Base-by-base conservation (phyloP, 2,888 invertebrate species). In the Microdon myrmicae region DNA sequence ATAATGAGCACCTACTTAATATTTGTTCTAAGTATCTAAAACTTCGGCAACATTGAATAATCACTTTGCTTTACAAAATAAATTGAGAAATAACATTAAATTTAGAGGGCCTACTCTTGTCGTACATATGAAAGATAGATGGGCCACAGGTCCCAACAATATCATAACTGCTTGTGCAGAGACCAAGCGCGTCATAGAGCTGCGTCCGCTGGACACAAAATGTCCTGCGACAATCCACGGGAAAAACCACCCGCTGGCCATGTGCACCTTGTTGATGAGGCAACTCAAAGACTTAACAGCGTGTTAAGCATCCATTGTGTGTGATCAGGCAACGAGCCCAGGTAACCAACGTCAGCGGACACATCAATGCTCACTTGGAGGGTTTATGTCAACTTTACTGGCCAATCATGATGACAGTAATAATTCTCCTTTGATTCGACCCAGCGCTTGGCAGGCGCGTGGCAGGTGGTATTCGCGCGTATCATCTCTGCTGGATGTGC, bases 341-440 rank as follows among this genome's bases (percentile, higher is more conserved):
- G 41, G 61, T n/a, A n/a, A 64, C 56, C 45, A 56, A 64, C 61
- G 49, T 56, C 51, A 16, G 6, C 39, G 51, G 61, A 51, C 61
- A 64, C 64, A 56, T 64, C 51, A 45, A 45, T 41, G 35, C 51
- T 20, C 51, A 44, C 28, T 47, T 39, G 13, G 20, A 43, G 41
- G 31, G 47, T 53, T 64, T 56, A 64, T 64, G 64, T 64, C 64
- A 64, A 43, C 64, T 64, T 56, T 51, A 51, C 39, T 35, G 38
- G 29, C 45, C 56, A 64, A 56, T 64, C 51, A 43, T 37, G 64
- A 64, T 64, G 64, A 56, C 37, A 64, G 51, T 64, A 49, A 64
- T 64, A 64, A 64, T 64, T 56, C 56, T 56, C 31, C 32, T 38
- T 51, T 28, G 29, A 39, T 32, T 20, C 35, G n/a, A 45, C 48